Conservation (phyloP, 2,888 invertebrate genomes). For the Invenusta paracnida region DNA sequence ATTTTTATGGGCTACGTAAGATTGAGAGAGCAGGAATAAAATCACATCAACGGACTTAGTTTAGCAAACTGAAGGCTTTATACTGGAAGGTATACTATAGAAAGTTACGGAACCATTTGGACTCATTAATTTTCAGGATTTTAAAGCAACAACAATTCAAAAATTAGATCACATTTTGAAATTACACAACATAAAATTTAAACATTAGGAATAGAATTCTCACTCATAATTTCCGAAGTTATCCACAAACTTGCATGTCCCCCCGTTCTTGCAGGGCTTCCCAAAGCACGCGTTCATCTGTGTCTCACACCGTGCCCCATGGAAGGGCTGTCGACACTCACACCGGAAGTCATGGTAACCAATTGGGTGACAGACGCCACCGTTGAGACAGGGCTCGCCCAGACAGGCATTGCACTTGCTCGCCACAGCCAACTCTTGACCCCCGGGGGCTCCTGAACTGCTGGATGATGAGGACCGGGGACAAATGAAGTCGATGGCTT, state of each 20-base stretch:
- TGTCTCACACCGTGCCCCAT: constrained; percentile 85
- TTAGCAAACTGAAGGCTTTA: too few relatives aligned
- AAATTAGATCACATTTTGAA: too few relatives aligned
- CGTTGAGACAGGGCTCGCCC: constrained; percentile 83
- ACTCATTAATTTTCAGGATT: too few relatives aligned
- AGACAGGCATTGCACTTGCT: constrained; percentile 92
- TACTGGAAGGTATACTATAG: too few relatives aligned
- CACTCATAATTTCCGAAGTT: constrained; percentile 42
- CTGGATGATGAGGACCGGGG: background rate
- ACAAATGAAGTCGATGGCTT: constrained; percentile 43
- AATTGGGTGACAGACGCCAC: constrained; percentile 70
- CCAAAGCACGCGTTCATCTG: constrained; percentile 98
- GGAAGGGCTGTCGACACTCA: constrained; percentile 84
- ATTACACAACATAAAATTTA: too few relatives aligned
- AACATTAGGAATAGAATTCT: too few relatives aligned
- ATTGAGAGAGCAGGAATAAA: too few relatives aligned
- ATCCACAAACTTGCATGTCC: constrained; percentile 73
- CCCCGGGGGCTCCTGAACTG: background rate
- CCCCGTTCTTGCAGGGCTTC: constrained; percentile 85
- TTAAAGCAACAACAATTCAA: too few relatives aligned
- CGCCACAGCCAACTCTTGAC: background rate
- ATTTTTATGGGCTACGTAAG: too few relatives aligned
- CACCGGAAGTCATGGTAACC: constrained; percentile 69
- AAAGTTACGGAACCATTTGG: too few relatives aligned
- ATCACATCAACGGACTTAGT: too few relatives aligned